phyloP scores from a whole-genome alignment of 2,113 vertebrate genomes.

The Eptesicus fuscus region DNA sequence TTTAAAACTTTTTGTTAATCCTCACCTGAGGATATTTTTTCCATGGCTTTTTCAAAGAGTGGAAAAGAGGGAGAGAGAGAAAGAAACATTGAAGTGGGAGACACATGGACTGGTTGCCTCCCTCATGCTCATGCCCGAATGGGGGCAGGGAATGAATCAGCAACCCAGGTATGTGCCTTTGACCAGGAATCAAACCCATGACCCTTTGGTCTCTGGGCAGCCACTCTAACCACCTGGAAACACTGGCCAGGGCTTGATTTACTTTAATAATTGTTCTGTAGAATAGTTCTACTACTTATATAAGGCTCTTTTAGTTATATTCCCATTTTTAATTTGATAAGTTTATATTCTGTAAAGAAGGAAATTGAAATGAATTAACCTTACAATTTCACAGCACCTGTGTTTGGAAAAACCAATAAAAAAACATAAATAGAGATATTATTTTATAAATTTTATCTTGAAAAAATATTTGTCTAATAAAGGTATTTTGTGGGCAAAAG shows the following conservation, averaged over 20 bases:
- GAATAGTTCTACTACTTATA: not conserved
- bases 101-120: too few species aligned
- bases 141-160: too few species aligned
- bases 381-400: not conserved
- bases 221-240: too few species aligned
- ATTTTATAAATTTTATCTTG: constrained; percentile 7
- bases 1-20: too few species aligned
- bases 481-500: not conserved
- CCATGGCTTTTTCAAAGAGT: too few species aligned
- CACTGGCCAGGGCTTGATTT: not conserved
- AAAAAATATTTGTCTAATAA: not conserved
- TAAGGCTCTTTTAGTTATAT: not conserved
- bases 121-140: too few species aligned
- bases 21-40: too few species aligned
- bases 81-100: too few species aligned
- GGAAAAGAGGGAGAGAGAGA: too few species aligned
- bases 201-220: too few species aligned
- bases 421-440: not conserved
- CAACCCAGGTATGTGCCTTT: too few species aligned
- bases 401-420: not conserved
- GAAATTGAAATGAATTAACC: not conserved
- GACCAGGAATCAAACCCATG: too few species aligned
- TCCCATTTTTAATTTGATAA: constrained; percentile 22
- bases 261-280: not conserved
- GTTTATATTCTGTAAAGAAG: not conserved